Percentiles rank a stretch among this genome's conserved stretches.
Evolutionary conservation across 2,113 vertebrate species (phyloP).

Genomic region (Myocastor coypus): DNA sequence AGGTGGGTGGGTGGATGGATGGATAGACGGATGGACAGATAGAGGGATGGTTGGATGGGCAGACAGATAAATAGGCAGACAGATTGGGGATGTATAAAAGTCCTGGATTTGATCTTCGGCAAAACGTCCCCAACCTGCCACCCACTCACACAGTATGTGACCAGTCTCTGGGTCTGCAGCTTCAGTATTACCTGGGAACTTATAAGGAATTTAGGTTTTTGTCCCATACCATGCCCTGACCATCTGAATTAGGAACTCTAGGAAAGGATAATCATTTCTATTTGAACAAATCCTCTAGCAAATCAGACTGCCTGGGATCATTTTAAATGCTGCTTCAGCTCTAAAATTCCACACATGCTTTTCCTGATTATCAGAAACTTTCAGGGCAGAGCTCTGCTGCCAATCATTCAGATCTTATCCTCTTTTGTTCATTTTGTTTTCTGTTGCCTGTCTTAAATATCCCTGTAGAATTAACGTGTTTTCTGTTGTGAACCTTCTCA

Average conservation of each 20-base stretch:
- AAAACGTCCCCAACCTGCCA: background rate
- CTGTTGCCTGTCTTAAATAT: slow-evolving; percentile 29
- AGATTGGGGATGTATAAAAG: background rate
- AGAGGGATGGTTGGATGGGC: background rate
- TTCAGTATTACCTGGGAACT: background rate
- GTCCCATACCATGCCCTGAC: background rate
- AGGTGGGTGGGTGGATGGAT: background rate
- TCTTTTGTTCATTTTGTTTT: background rate
- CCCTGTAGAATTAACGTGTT: slow-evolving; percentile 13
- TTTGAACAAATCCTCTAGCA: background rate
- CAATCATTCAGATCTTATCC: background rate
- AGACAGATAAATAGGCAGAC: background rate
- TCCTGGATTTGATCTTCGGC: background rate
- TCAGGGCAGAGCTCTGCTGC: background rate
- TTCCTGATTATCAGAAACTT: background rate
- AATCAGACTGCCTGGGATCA: background rate
- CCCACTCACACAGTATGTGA: background rate
- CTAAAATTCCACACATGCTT: background rate
- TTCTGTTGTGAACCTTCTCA: background rate
- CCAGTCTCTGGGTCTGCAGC: background rate
- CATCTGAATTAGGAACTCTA: background rate
- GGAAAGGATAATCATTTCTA: background rate
- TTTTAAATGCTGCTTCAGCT: background rate
- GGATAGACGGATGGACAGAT: background rate
- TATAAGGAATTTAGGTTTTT: background rate